Evolutionary conservation across 2,888 invertebrate genomes (phyloP).

Genomic region (Eucera pruinosa): DNA sequence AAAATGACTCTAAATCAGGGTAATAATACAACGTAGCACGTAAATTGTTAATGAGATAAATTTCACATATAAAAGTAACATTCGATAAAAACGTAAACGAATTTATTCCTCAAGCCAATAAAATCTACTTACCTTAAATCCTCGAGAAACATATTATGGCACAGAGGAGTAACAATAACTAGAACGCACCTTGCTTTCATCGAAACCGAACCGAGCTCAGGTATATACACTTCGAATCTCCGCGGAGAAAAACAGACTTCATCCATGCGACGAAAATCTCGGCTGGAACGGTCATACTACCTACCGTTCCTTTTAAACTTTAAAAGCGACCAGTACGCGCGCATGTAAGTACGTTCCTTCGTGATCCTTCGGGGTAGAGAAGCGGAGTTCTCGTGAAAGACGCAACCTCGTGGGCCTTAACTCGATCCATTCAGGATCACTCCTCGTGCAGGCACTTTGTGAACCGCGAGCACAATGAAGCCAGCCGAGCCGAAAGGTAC

Average conservation of each 20-base stretch:
- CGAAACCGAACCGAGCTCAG: background rate
- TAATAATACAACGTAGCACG: no score
- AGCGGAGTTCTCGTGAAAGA: slow-evolving; percentile 67
- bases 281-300: slow-evolving; percentile 53
- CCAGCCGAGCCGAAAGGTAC: slow-evolving; percentile 76
- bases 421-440: slow-evolving; percentile 72
- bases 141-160: no score
- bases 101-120: no score
- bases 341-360: slow-evolving; percentile 29
- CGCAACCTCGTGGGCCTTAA: slow-evolving; percentile 75
- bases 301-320: slow-evolving; percentile 73
- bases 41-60: no score
- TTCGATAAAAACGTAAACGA: no score
- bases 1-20: no score
- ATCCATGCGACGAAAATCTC: slow-evolving; percentile 58
- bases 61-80: no score
- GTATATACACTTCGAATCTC: background rate
- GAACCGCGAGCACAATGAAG: slow-evolving; percentile 73
- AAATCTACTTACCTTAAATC: no score
- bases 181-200: no score
- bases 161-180: no score
- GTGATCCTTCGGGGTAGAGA: slow-evolving; percentile 50
- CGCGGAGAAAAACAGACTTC: slow-evolving; percentile 47
- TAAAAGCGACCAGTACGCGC: slow-evolving; percentile 59
- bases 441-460: slow-evolving; percentile 77